These are phyloP conservation scores for Thecophora atra DNA, from an alignment of 2,888 invertebrate species.

Conservation along the genomic window DNA sequence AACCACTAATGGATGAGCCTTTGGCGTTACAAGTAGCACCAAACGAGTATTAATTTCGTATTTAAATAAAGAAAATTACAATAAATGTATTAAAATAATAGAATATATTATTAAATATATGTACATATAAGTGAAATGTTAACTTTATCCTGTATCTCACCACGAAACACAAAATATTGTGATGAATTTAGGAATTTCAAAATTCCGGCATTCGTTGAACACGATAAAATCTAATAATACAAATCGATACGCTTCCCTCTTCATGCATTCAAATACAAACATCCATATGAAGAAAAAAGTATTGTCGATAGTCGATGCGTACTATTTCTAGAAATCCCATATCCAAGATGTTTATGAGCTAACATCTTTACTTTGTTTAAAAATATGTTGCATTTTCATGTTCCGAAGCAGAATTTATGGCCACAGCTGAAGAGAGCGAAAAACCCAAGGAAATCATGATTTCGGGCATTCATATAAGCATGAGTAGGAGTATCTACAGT, in stretches of 20 bases:
- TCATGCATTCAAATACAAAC: background rate
- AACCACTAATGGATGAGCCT: no score
- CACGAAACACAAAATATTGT: conserved; percentile 8
- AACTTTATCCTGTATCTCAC: conserved; percentile 29
- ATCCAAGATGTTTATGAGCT: conserved; percentile 16
- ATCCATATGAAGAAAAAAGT: background rate
- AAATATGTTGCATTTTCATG: background rate
- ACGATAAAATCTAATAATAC: conserved; percentile 38
- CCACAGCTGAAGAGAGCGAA: background rate
- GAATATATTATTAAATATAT: background rate
- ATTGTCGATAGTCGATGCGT: conserved; percentile 9
- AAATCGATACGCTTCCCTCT: conserved; percentile 17
- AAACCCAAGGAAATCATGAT: conserved; percentile 18
- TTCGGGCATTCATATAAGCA: conserved; percentile 11
- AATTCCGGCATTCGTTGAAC: conserved; percentile 29
- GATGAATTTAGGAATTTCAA: conserved; percentile 12
- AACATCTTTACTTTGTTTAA: conserved; percentile 21
- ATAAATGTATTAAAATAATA: conserved; percentile 4
- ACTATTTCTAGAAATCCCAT: conserved; percentile 17
- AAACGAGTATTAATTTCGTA: no score
- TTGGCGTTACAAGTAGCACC: no score
- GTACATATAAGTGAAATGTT: background rate
- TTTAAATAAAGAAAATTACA: no score
- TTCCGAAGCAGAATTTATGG: background rate
- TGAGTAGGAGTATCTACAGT: background rate